Evolutionary conservation across 23 tunicate genomes (phyloP).

Genomic region (Trididemnum nubilum): DNA sequence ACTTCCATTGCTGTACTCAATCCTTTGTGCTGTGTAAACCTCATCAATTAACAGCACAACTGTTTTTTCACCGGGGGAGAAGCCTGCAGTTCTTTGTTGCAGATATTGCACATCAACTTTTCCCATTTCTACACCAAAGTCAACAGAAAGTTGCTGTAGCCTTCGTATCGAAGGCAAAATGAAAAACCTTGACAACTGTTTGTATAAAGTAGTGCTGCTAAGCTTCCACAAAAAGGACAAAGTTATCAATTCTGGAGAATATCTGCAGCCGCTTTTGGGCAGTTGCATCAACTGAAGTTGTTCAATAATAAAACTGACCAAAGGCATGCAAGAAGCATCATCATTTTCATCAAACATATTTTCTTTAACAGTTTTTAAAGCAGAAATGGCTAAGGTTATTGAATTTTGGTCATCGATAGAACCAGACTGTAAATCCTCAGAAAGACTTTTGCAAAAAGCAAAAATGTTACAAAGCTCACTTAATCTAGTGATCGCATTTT

Average conservation of each 20-base stretch:
- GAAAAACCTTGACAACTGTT: not conserved
- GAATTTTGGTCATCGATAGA: not conserved
- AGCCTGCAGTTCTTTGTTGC: conserved; percentile 1
- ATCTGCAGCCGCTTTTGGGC: not conserved
- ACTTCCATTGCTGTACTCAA: conserved; percentile 34
- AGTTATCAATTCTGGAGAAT: conserved; percentile 1
- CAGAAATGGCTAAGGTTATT: conserved; percentile 8
- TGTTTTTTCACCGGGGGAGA: not conserved
- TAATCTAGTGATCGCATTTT: not conserved
- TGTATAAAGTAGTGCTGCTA: conserved; percentile 8
- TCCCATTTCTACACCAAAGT: conserved; percentile 7
- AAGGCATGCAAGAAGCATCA: not conserved
- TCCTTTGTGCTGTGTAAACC: conserved; percentile 11
- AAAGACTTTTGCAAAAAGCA: conserved; percentile 23
- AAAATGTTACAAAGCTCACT: not conserved
- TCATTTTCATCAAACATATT: not conserved
- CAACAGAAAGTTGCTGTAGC: conserved; percentile 19
- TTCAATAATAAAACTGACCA: not conserved
- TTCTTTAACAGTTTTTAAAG: not conserved
- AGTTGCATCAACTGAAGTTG: not conserved
- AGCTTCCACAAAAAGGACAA: conserved; percentile 12
- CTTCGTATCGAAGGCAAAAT: not conserved
- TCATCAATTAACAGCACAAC: conserved; percentile 15
- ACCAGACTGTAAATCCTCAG: not conserved
- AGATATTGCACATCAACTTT: conserved; percentile 14